Evolutionary conservation across 2,797 vertebrate genomes (phyloP), one percentile per base, ranked within the genome.

Genomic region (Coracias cyanogaster): DNA sequence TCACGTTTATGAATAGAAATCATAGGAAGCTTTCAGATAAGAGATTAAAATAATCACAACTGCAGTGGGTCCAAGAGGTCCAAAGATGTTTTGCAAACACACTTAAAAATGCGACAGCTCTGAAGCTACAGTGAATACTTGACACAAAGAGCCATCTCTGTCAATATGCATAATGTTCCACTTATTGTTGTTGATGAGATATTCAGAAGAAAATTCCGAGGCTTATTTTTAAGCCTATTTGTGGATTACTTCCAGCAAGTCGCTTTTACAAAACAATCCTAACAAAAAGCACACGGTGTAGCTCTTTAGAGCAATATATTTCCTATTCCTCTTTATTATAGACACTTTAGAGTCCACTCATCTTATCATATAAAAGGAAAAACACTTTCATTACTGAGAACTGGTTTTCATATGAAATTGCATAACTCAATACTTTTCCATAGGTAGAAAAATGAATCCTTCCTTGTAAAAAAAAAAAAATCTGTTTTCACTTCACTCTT

Each of bases 141-240:
- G 58, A 94, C 90, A 90, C 19, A 84, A 46, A 93, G 79, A 78
- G 33, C 84, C 5, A 5, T 94, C 84, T 92, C 66, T 7, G 4
- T 90, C 87, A 76, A 57, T 66, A 52, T 49, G 31, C 74, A 52
- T 52, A 67, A 92, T 85, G 60, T 69, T 91, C 35, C 51, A 43
- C 79, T 94, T 96, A 81, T 67, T 96, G 87, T 76, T 94, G 82
- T 66, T 94, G 89, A 93, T 72, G 82, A 94, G 91, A 93, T 91
- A 94, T 65, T 86, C 70, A 69, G 65, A 81, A 91, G 62, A 93
- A 86, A 87, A 90, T 95, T 90, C 87, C 62, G 35, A 93, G 83
- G 89, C 89, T 94, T 96, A 94, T 93, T 96, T 96, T 96, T 94
- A 96, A 94, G 95, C 91, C 93, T 97, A 86, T 96, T 96, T 94